Percentiles rank a stretch among this genome's conserved stretches.
phyloP scores from a whole-genome alignment of 2,888 invertebrate genomes.

The Cataglyphis rosenhaueri region DNA sequence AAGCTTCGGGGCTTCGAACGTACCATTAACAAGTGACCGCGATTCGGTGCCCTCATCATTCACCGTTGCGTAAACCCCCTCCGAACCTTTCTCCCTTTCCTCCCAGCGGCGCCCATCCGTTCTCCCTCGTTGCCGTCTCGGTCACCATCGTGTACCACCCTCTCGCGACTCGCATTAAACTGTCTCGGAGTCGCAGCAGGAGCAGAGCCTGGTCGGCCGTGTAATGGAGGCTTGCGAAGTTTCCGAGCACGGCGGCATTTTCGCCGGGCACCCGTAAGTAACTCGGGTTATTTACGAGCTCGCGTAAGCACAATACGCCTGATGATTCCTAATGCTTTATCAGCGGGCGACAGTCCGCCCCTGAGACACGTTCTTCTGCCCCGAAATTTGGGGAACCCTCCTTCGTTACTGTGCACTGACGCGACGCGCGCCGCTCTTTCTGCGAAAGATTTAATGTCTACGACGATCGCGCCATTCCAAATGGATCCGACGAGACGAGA shows the following conservation, averaged over 20 bases:
- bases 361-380: conserved; percentile 30
- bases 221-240: conserved; percentile 60
- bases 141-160: conserved; percentile 25
- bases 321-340: conserved; percentile 67
- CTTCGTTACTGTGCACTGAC: conserved; percentile 34
- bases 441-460: conserved; percentile 59
- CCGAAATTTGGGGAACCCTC: conserved; percentile 32
- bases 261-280: conserved; percentile 59
- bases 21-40: conserved; percentile 63
- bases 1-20: conserved; percentile 42
- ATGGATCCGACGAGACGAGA: conserved; percentile 26
- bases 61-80: conserved; percentile 51
- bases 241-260: conserved; percentile 54
- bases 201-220: conserved; percentile 61
- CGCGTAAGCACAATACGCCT: conserved; percentile 66
- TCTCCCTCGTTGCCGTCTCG: conserved; percentile 13
- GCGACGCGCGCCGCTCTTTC: conserved; percentile 26
- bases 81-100: conserved; percentile 20
- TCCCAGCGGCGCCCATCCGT: not conserved
- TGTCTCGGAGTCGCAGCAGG: conserved; percentile 55
- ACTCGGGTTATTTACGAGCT: conserved; percentile 66
- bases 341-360: conserved; percentile 64
- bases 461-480: conserved; percentile 33
- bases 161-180: conserved; percentile 55
- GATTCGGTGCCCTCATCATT: conserved; percentile 60